Conservation (phyloP, 2,113 vertebrate genomes). For the Strigops habroptila region DNA sequence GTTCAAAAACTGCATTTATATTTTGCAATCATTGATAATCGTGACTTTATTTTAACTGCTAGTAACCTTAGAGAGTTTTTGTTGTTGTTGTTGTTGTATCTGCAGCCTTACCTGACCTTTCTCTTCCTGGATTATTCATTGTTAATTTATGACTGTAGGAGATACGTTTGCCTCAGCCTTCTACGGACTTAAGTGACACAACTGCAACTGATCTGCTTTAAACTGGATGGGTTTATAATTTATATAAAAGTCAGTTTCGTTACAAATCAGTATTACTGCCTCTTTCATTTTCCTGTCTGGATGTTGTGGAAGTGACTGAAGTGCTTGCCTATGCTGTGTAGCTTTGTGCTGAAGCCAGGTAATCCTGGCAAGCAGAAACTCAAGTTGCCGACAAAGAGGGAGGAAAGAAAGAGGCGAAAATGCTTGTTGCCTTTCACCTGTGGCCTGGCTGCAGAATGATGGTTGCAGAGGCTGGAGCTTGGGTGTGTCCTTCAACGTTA, state of each 20-base stretch:
- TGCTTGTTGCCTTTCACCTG: neutral
- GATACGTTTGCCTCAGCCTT: constrained; percentile 58
- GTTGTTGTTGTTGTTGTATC: constrained; percentile 43
- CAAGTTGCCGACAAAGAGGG: neutral
- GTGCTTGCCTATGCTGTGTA: fast-evolving
- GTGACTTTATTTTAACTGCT: constrained; percentile 70
- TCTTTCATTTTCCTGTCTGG: constrained; percentile 26
- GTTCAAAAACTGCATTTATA: constrained; percentile 73
- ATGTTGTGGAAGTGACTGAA: neutral
- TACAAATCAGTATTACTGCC: constrained; percentile 54
- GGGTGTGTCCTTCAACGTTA: neutral
- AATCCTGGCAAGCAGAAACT: neutral
- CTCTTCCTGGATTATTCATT: constrained; percentile 55
- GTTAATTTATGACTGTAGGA: constrained; percentile 72
- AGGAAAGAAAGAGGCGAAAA: neutral
- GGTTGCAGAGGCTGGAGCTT: neutral
- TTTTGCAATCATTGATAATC: constrained; percentile 73
- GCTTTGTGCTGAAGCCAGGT: neutral
- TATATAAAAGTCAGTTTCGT: constrained; percentile 73
- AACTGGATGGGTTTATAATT: constrained; percentile 76
- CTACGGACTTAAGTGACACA: constrained; percentile 61
- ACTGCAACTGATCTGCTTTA: constrained; percentile 65
- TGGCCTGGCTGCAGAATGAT: fast-evolving
- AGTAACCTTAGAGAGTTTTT: constrained; percentile 50
- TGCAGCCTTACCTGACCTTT: constrained; percentile 60